These are phyloP conservation scores for Rhinogobius similis DNA, from an alignment of 2,113 vertebrate genomes.

Conservation along the genomic window DNA sequence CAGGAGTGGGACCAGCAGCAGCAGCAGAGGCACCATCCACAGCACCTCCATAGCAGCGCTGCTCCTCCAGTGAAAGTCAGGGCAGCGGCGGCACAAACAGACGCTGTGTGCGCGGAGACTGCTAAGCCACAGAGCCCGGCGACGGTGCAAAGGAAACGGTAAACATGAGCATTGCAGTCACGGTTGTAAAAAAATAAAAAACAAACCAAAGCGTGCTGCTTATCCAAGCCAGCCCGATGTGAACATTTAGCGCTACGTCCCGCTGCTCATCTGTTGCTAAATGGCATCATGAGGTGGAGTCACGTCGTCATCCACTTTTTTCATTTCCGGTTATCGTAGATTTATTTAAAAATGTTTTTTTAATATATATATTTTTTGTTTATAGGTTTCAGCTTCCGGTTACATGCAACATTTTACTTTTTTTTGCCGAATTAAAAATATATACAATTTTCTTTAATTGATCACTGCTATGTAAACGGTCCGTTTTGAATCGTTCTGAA, in stretches of 20 bases:
- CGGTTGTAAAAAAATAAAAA: neutral
- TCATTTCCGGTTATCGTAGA: constrained; percentile 51
- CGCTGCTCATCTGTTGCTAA: constrained; percentile 70
- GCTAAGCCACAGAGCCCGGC: constrained; percentile 18
- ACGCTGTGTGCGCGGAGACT: constrained; percentile 16
- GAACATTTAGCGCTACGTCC: constrained; percentile 22
- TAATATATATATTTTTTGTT: neutral
- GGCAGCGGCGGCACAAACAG: constrained; percentile 41
- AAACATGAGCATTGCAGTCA: constrained; percentile 46
- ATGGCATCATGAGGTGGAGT: constrained; percentile 65
- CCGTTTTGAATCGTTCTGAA: too few species aligned
- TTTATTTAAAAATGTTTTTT: neutral
- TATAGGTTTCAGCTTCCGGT: too few species aligned
- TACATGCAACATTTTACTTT: neutral
- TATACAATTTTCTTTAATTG: too few species aligned
- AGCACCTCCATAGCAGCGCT: constrained; percentile 69
- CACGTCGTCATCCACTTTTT: constrained; percentile 46
- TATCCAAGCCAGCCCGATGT: neutral
- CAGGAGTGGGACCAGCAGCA: constrained; percentile 77
- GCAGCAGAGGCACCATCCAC: constrained; percentile 74
- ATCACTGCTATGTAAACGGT: too few species aligned
- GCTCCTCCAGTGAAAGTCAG: constrained; percentile 20
- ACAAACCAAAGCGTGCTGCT: neutral
- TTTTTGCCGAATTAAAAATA: too few species aligned
- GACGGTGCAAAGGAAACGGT: constrained; percentile 23